Percentiles rank a stretch among this genome's conserved stretches.
Evolutionary conservation across 2,797 vertebrate genomes (phyloP).

Genomic region (Oryzias sinensis): DNA sequence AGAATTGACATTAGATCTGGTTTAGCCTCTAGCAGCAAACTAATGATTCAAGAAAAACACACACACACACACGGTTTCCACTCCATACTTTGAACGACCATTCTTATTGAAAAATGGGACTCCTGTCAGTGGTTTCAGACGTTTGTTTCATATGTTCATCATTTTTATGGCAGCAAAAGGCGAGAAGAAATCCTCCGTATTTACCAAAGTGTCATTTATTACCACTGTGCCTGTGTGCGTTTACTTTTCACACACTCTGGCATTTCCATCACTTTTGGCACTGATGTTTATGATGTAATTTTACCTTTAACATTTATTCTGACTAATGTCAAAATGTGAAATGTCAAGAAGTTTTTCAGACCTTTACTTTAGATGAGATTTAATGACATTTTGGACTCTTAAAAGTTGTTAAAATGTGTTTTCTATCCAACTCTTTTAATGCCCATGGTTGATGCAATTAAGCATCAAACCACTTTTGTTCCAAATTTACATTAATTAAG

Average conservation of each 20-base stretch:
- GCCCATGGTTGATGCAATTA: no score
- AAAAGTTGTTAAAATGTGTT: no score
- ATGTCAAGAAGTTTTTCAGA: no score
- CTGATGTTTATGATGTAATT: no score
- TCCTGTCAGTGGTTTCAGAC: background rate
- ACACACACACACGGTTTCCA: background rate
- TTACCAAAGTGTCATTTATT: background rate
- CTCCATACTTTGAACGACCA: background rate
- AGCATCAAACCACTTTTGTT: no score
- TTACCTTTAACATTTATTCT: no score
- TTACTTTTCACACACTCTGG: background rate
- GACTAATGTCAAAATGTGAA: no score
- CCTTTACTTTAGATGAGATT: no score
- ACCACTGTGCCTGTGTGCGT: background rate
- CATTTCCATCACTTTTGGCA: background rate
- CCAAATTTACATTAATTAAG: no score
- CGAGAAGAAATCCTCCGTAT: conserved; percentile 1
- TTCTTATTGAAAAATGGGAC: background rate
- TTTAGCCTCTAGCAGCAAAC: conserved; percentile 30
- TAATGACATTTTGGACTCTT: no score
- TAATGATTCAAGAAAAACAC: conserved; percentile 31
- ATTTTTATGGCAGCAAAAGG: background rate
- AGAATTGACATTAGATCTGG: conserved; percentile 32
- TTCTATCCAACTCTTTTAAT: no score
- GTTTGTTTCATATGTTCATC: background rate